Evolutionary conservation across 2,113 vertebrate genomes (phyloP).

Genomic region (Cygnus atratus): DNA sequence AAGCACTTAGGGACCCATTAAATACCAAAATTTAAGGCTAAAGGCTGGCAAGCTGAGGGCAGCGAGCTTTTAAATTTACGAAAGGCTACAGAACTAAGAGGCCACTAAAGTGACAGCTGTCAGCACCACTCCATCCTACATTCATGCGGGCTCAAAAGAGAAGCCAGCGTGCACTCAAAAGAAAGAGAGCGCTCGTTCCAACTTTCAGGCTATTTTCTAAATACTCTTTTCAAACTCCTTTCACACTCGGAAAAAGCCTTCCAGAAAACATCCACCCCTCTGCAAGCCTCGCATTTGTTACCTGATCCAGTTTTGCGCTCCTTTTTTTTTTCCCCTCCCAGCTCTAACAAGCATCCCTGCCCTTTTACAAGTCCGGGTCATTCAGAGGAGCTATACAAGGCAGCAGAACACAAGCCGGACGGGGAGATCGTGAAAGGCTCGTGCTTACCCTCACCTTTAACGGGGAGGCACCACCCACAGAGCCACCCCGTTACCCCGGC

Average conservation of each 20-base stretch:
- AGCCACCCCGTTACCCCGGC: constrained; percentile 32
- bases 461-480: constrained; percentile 49
- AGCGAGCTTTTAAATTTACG: constrained; percentile 45
- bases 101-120: constrained; percentile 66
- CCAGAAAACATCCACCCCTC: constrained; percentile 62
- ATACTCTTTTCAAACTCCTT: constrained; percentile 58
- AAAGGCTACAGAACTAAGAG: constrained; percentile 50
- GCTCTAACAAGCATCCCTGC: constrained; percentile 65
- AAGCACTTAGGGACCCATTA: constrained; percentile 42
- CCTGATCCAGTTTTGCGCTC: constrained; percentile 53
- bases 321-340: constrained; percentile 47
- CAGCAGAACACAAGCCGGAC: constrained; percentile 49
- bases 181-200: constrained; percentile 32
- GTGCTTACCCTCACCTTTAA: constrained; percentile 60
- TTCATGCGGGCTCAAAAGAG: constrained; percentile 46
- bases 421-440: constrained; percentile 40
- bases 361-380: constrained; percentile 62
- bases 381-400: constrained; percentile 47
- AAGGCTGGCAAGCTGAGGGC: constrained; percentile 40
- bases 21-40: constrained; percentile 57
- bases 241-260: constrained; percentile 41
- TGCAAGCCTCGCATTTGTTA: constrained; percentile 58
- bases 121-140: constrained; percentile 49
- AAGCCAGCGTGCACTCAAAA: background rate
- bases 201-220: constrained; percentile 60